phyloP scores from a whole-genome alignment of 1,140 invertebrate genomes.

The Tribolium castaneum region DNA sequence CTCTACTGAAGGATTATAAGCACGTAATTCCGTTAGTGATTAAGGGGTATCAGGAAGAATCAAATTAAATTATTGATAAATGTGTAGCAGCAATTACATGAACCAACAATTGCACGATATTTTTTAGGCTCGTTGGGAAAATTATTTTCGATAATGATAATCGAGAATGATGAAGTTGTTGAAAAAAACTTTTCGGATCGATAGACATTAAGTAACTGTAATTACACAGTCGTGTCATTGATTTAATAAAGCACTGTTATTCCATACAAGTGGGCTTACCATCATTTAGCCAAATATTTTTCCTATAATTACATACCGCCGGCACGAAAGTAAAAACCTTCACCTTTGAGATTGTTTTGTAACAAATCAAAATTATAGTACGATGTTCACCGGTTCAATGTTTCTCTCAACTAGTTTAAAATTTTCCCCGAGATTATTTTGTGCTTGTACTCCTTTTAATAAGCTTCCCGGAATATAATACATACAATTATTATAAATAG shows the following conservation, averaged over 20 bases:
- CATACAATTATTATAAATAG: background rate
- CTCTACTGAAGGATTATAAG: background rate
- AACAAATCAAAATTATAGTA: background rate
- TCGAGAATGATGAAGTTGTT: background rate
- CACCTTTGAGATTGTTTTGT: slow-evolving; percentile 5
- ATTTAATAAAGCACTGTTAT: background rate
- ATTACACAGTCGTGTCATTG: background rate
- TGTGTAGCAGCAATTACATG: background rate
- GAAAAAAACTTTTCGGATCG: background rate
- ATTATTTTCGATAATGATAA: background rate
- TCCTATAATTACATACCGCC: background rate
- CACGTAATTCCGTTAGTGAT: background rate
- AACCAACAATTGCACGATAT: background rate
- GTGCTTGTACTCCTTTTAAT: background rate
- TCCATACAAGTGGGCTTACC: background rate
- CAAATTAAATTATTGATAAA: background rate
- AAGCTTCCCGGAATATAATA: background rate
- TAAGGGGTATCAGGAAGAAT: background rate
- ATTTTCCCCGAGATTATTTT: background rate
- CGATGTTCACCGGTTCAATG: background rate
- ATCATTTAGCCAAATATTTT: background rate
- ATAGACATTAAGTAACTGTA: background rate
- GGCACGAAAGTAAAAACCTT: background rate
- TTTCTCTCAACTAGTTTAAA: background rate
- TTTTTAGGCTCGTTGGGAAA: background rate